phyloP scores from a whole-genome alignment of 2,797 vertebrate species.

The Aeoliscus strigatus region DNA sequence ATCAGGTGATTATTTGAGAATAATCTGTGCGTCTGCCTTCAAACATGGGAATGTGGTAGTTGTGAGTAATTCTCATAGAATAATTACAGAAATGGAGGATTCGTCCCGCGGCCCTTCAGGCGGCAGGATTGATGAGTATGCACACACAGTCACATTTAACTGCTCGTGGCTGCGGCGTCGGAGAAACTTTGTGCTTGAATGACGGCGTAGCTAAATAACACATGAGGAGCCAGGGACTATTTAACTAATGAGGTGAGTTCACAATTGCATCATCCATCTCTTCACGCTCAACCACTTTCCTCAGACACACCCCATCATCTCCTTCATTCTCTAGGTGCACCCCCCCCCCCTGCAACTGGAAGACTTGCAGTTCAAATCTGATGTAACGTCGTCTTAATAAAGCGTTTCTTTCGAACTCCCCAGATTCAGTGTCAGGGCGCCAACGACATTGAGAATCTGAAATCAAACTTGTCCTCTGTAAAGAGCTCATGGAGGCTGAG shows the following conservation, averaged over 20 bases:
- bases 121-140: constrained; percentile 3
- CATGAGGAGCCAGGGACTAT: constrained; percentile 42
- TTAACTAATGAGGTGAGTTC: constrained; percentile 57
- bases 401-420: too few species aligned
- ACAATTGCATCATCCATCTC: constrained; percentile 48
- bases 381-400: too few species aligned
- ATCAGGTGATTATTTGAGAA: constrained; percentile 38
- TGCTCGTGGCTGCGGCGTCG: neutral
- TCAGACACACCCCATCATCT: neutral
- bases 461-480: too few species aligned
- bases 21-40: constrained; percentile 17
- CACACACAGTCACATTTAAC: constrained; percentile 14
- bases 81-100: constrained; percentile 16
- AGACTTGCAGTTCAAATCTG: too few species aligned
- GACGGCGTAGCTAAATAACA: constrained; percentile 28
- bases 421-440: too few species aligned
- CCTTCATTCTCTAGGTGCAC: too few species aligned
- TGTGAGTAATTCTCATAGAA: constrained; percentile 21
- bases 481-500: too few species aligned
- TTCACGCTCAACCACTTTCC: constrained; percentile 25
- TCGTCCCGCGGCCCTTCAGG: constrained; percentile 14
- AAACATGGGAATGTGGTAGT: constrained; percentile 8
- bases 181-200: constrained; percentile 27
- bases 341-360: too few species aligned
- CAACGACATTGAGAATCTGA: too few species aligned